A percentile compares a stretch with the other conserved stretches of the same genome.
phyloP scores from a whole-genome alignment of 2,113 vertebrate genomes.

The Trinectes maculatus region DNA sequence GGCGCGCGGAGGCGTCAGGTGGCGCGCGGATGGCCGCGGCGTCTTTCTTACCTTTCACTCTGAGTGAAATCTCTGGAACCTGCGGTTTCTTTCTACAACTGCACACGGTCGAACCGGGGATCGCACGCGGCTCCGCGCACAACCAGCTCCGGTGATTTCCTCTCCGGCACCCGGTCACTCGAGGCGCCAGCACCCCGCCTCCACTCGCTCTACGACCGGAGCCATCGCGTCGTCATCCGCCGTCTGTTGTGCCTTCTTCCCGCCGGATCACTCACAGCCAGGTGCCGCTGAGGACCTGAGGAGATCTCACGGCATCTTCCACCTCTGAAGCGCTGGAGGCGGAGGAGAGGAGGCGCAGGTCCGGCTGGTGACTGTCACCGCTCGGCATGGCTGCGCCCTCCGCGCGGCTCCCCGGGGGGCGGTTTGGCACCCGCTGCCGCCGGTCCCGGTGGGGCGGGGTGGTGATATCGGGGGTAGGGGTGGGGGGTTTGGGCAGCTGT shows the following conservation, averaged over 20 bases:
- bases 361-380: slow-evolving; percentile 39
- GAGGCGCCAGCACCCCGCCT: slow-evolving; percentile 28
- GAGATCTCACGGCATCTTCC: slow-evolving; percentile 51
- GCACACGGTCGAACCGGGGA: slow-evolving; percentile 1
- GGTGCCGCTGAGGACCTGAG: slow-evolving; percentile 42
- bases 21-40: background rate
- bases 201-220: slow-evolving; percentile 28
- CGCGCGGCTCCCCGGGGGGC: slow-evolving; percentile 26
- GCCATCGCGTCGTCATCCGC: slow-evolving; percentile 55
- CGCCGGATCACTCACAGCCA: slow-evolving; percentile 32
- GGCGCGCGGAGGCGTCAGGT: slow-evolving; percentile 13
- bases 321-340: slow-evolving; percentile 15
- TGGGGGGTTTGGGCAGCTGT: slow-evolving; percentile 5
- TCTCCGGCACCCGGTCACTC: slow-evolving; percentile 29
- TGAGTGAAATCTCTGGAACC: slow-evolving; percentile 39
- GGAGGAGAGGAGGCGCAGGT: slow-evolving; percentile 40
- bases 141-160: slow-evolving; percentile 11
- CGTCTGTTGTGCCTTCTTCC: background rate
- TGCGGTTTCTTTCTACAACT: slow-evolving; percentile 10
- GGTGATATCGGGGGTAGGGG: background rate
- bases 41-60: slow-evolving; percentile 54
- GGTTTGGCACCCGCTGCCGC: slow-evolving; percentile 36
- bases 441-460: slow-evolving; percentile 55
- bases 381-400: slow-evolving; percentile 52
- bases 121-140: slow-evolving; percentile 8